These are phyloP conservation scores for Steinernema hermaphroditum DNA, from an alignment of 2,888 invertebrate genomes.

Conservation along the genomic window DNA sequence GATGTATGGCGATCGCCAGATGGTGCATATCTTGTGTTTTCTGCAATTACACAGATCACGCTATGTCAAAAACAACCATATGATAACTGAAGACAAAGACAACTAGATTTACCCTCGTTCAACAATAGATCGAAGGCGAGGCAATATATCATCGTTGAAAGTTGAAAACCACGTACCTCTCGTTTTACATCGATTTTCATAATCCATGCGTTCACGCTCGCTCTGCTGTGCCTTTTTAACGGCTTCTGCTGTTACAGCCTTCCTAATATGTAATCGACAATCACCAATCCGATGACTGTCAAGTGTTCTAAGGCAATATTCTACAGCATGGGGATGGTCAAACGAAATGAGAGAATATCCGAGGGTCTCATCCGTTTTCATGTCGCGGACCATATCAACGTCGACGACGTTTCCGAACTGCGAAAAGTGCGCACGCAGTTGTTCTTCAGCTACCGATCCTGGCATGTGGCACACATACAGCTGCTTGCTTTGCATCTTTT, in stretches of 20 bases:
- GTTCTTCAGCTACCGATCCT: not conserved
- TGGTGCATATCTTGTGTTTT: not conserved
- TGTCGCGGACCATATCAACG: not conserved
- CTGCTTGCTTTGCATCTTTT: conserved; percentile 9
- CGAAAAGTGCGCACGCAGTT: conserved; percentile 5
- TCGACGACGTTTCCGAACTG: conserved; percentile 17
- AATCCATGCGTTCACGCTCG: conserved; percentile 18
- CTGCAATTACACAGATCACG: not conserved
- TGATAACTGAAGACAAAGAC: too few species aligned
- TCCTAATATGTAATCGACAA: not conserved
- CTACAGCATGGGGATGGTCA: not conserved
- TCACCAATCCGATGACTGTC: conserved; percentile 1
- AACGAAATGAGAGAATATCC: conserved; percentile 11
- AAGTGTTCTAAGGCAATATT: not conserved
- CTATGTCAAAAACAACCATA: too few species aligned
- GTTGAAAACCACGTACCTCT: too few species aligned
- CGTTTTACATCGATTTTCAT: not conserved
- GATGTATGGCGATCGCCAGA: conserved; percentile 19
- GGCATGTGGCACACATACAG: conserved; percentile 14
- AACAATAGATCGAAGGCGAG: too few species aligned
- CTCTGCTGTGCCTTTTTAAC: conserved; percentile 13
- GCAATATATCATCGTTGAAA: too few species aligned
- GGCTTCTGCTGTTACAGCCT: not conserved
- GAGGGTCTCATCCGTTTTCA: not conserved
- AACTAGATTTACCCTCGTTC: too few species aligned